These are phyloP conservation scores for Sycophaga agraensis DNA, from an alignment of 1,140 invertebrate genomes.

Conservation along the genomic window DNA sequence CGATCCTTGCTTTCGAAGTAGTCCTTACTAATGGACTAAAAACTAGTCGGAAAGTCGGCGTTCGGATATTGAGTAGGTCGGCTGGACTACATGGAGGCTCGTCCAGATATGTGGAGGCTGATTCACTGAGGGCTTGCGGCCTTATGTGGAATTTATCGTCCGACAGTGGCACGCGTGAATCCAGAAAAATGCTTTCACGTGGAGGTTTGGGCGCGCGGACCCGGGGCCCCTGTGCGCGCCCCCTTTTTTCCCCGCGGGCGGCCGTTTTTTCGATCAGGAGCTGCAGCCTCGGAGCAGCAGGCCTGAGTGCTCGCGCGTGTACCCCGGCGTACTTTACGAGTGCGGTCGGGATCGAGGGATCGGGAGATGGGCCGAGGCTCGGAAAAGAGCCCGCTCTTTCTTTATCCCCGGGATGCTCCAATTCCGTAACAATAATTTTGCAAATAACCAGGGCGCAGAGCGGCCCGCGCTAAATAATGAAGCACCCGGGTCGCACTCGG, in stretches of 20 bases:
- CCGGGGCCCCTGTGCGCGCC: slow-evolving; percentile 7
- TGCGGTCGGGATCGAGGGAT: slow-evolving; percentile 37
- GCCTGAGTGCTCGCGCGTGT: slow-evolving; percentile 29
- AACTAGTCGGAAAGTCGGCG: no score
- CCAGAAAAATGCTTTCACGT: slow-evolving; percentile 18
- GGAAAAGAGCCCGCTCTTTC: slow-evolving; percentile 15
- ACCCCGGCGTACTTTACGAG: slow-evolving; percentile 39
- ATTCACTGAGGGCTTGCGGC: no score
- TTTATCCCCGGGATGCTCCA: slow-evolving; percentile 32
- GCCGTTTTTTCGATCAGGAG: slow-evolving; percentile 29
- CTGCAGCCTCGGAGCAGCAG: slow-evolving; percentile 15
- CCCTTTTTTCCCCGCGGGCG: slow-evolving; percentile 8
- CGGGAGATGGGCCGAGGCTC: neutral
- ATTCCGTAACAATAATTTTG: slow-evolving; percentile 51
- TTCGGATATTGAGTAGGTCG: neutral
- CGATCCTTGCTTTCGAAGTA: no score
- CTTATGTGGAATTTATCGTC: slow-evolving; percentile 34
- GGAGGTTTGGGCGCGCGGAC: slow-evolving; percentile 1
- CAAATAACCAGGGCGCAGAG: slow-evolving; percentile 45
- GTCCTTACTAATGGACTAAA: no score
- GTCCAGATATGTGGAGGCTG: no score
- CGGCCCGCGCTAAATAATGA: slow-evolving; percentile 48
- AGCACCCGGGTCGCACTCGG: slow-evolving; percentile 26
- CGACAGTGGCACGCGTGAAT: slow-evolving; percentile 20
- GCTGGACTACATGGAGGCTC: no score